Percentiles rank a stretch among this genome's conserved stretches.
These are phyloP conservation scores for Seriola rivoliana DNA, from an alignment of 2,113 vertebrate species.

Conservation along the genomic window DNA sequence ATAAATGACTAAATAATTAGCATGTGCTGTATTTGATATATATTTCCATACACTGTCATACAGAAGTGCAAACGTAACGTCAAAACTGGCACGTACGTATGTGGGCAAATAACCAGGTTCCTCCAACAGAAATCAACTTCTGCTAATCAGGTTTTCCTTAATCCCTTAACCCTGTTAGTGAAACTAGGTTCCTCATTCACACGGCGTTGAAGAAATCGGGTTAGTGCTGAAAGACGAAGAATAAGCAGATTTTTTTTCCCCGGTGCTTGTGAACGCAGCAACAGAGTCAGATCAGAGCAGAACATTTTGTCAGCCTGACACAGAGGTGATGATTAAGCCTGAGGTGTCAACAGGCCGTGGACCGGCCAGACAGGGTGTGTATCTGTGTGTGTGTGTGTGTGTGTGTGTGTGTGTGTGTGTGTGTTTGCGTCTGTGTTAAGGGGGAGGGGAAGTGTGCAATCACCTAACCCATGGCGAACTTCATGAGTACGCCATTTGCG, in stretches of 20 bases:
- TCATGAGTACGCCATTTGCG: conserved; percentile 39
- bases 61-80: background rate
- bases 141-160: conserved; percentile 17
- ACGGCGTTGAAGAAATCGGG: conserved; percentile 17
- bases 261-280: conserved; percentile 37
- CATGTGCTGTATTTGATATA: no score
- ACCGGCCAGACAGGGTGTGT: conserved; percentile 65
- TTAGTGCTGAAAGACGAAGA: conserved; percentile 12
- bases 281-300: conserved; percentile 45
- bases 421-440: conserved; percentile 12
- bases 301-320: conserved; percentile 64
- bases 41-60: background rate
- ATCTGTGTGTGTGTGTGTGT: conserved; percentile 29
- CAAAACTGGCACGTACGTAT: no score
- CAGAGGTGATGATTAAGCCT: conserved; percentile 74
- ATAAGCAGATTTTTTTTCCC: conserved; percentile 52
- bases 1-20: no score
- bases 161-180: conserved; percentile 24
- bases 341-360: conserved; percentile 74
- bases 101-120: background rate
- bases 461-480: conserved; percentile 51
- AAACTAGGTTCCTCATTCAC: conserved; percentile 21
- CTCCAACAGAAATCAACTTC: background rate
- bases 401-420: conserved; percentile 30
- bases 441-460: conserved; percentile 62